Evolutionary conservation across 2,888 invertebrate species (phyloP).

Genomic region (Diploptera punctata): DNA sequence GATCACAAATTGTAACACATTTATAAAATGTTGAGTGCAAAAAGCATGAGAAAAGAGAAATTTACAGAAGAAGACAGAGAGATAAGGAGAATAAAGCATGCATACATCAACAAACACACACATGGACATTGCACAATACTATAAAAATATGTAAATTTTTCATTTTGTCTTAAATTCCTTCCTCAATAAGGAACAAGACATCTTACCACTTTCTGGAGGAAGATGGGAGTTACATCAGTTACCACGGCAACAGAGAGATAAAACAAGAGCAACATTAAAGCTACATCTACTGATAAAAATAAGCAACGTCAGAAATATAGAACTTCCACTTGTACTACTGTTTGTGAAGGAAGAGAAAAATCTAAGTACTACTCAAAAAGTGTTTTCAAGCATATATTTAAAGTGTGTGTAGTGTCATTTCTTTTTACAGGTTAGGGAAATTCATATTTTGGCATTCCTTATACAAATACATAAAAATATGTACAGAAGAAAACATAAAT

Average conservation of each 20-base stretch:
- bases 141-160: slow-evolving; percentile 15
- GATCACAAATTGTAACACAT: not conserved
- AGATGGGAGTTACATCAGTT: slow-evolving; percentile 46
- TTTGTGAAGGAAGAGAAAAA: slow-evolving; percentile 15
- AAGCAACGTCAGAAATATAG: slow-evolving; percentile 34
- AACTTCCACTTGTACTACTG: slow-evolving; percentile 25
- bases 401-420: slow-evolving; percentile 21
- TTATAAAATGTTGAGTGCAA: slow-evolving; percentile 23
- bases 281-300: slow-evolving; percentile 44
- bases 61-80: slow-evolving; percentile 26
- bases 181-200: slow-evolving; percentile 37
- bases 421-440: slow-evolving; percentile 17
- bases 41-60: slow-evolving; percentile 2
- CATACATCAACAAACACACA: slow-evolving; percentile 30
- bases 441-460: slow-evolving; percentile 27
- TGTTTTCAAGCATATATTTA: slow-evolving; percentile 21
- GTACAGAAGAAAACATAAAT: slow-evolving; percentile 24
- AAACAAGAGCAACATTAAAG: slow-evolving; percentile 46
- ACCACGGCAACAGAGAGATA: slow-evolving; percentile 47
- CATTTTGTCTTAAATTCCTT: slow-evolving; percentile 25
- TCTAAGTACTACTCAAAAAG: slow-evolving; percentile 24
- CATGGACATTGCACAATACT: slow-evolving; percentile 27
- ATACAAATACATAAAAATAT: slow-evolving; percentile 16
- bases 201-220: slow-evolving; percentile 51
- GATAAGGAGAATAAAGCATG: slow-evolving; percentile 28